phyloP scores from a whole-genome alignment of 2,113 vertebrate species.

The Zosterops lateralis region DNA sequence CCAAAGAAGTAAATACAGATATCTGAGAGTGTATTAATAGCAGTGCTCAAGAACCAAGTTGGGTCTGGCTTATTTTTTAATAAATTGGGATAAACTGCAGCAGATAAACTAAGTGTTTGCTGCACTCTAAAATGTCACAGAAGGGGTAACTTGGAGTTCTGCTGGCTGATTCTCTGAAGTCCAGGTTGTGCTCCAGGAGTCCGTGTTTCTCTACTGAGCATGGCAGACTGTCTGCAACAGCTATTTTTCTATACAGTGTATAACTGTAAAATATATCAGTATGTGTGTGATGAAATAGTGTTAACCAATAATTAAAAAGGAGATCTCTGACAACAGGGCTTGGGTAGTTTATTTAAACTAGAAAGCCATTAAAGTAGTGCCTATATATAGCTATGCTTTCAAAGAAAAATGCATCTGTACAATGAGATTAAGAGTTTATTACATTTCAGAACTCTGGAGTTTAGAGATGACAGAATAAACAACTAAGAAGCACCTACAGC shows the following conservation, averaged over 20 bases:
- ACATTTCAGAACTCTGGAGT: neutral
- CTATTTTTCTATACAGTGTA: neutral
- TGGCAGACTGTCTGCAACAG: neutral
- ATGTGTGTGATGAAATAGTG: neutral
- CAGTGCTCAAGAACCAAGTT: neutral
- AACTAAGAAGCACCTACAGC: neutral
- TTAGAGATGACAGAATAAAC: neutral
- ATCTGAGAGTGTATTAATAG: neutral
- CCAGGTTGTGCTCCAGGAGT: neutral
- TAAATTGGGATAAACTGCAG: neutral
- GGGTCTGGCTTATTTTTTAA: neutral
- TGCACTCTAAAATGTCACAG: neutral
- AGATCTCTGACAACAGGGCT: neutral
- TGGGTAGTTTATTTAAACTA: neutral
- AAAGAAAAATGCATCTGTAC: neutral
- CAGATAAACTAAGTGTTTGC: neutral
- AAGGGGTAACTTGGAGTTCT: neutral
- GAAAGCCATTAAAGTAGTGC: neutral
- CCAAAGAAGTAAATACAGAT: conserved; percentile 18
- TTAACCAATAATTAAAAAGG: neutral
- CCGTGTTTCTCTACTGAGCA: neutral
- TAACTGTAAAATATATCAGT: neutral
- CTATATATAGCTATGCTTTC: neutral
- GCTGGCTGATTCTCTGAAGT: neutral
- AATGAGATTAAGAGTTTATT: neutral